Evolutionary conservation across 2,888 invertebrate species (phyloP).

Genomic region (Netelia melanura): DNA sequence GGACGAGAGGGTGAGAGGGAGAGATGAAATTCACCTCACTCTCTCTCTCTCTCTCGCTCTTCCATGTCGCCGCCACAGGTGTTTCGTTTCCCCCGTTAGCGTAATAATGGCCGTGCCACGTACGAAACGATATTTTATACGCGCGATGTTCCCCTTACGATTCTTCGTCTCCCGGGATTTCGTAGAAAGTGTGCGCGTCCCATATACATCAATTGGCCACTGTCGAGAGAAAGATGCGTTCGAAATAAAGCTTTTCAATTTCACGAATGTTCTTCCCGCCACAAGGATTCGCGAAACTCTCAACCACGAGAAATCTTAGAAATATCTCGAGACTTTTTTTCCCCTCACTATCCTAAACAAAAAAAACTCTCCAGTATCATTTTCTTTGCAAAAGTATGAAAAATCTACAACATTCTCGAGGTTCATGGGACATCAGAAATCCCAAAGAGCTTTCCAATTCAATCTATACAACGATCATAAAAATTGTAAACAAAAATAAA

Average conservation of each 20-base stretch:
- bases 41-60: conserved; percentile 65
- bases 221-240: background rate
- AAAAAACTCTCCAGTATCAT: background rate
- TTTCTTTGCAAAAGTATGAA: conserved; percentile 57
- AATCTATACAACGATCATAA: background rate
- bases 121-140: conserved; percentile 76
- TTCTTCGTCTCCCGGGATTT: conserved; percentile 67
- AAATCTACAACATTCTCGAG: conserved; percentile 49
- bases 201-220: background rate
- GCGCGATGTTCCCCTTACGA: conserved; percentile 68
- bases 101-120: conserved; percentile 70
- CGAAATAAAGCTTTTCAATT: too few relatives aligned
- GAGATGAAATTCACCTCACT: too few relatives aligned
- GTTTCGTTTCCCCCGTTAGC: conserved; percentile 67
- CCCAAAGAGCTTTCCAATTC: conserved; percentile 35
- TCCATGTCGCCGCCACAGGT: conserved; percentile 69
- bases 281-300: background rate
- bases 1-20: background rate
- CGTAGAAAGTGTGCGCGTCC: conserved; percentile 71
- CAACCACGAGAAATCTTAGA: background rate
- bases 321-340: conserved; percentile 23
- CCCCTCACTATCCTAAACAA: background rate
- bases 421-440: conserved; percentile 36
- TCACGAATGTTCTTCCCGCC: too few relatives aligned
- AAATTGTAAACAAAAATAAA: conserved; percentile 20